phyloP scores from a whole-genome alignment of 2,113 vertebrate genomes.

The Alaudala cheleensis region DNA sequence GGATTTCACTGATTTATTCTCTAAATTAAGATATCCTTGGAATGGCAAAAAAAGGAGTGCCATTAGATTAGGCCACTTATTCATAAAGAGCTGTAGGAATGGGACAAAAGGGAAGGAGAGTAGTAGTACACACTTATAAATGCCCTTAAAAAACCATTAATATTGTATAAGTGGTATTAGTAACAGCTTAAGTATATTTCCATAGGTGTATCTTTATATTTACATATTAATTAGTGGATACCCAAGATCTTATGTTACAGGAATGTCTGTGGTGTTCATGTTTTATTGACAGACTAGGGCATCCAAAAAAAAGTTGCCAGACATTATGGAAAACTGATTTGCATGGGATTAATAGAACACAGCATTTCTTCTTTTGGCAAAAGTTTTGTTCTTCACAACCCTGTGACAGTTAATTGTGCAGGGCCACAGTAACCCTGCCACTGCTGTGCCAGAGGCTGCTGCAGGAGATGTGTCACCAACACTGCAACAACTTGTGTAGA shows the following conservation, averaged over 20 bases:
- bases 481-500: background rate
- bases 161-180: slow-evolving; percentile 72
- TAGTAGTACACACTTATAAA: slow-evolving; percentile 38
- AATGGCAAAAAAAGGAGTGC: background rate
- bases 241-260: slow-evolving; percentile 68
- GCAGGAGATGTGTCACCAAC: background rate
- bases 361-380: slow-evolving; percentile 38
- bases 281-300: slow-evolving; percentile 72
- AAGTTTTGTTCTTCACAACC: background rate
- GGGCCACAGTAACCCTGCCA: background rate
- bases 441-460: background rate
- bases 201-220: slow-evolving; percentile 76
- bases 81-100: background rate
- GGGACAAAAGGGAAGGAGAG: background rate
- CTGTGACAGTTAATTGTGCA: background rate
- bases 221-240: slow-evolving; percentile 74
- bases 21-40: background rate
- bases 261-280: slow-evolving; percentile 57
- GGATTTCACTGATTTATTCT: background rate
- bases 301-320: slow-evolving; percentile 33
- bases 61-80: slow-evolving; percentile 15
- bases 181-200: slow-evolving; percentile 77
- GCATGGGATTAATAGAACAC: background rate
- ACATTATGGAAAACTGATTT: slow-evolving; percentile 62
- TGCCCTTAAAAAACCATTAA: slow-evolving; percentile 64